These are phyloP conservation scores for Euplagia quadripunctaria DNA, from an alignment of 2,888 invertebrate species.

Conservation along the genomic window DNA sequence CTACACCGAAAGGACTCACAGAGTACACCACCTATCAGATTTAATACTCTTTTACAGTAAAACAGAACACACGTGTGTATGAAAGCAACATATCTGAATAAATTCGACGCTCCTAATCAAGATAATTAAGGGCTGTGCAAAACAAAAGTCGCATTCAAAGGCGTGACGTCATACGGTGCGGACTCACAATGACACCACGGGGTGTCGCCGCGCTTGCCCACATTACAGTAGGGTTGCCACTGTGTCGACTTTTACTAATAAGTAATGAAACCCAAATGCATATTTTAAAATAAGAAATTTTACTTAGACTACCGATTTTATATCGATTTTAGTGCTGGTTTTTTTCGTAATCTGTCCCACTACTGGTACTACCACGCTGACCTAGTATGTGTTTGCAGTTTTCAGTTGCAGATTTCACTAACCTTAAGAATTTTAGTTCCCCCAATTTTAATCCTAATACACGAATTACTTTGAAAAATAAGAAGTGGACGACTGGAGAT, in stretches of 20 bases:
- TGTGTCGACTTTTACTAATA: neutral
- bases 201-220: constrained; percentile 67
- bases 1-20: neutral
- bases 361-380: no score
- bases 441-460: no score
- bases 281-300: neutral
- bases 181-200: constrained; percentile 69
- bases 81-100: constrained; percentile 37
- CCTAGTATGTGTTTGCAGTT: no score
- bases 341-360: no score
- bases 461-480: no score
- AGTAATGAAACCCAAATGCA: neutral
- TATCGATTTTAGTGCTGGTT: no score
- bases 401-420: no score
- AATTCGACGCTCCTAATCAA: constrained; percentile 71
- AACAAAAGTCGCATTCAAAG: constrained; percentile 74
- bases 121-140: constrained; percentile 78
- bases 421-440: no score
- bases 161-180: constrained; percentile 67
- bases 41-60: constrained; percentile 6
- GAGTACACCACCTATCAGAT: neutral
- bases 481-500: no score
- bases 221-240: constrained; percentile 66
- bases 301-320: neutral
- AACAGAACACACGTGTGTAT: constrained; percentile 19